Conservation (phyloP, 1,140 invertebrate species). For the Solenopsis invicta region DNA sequence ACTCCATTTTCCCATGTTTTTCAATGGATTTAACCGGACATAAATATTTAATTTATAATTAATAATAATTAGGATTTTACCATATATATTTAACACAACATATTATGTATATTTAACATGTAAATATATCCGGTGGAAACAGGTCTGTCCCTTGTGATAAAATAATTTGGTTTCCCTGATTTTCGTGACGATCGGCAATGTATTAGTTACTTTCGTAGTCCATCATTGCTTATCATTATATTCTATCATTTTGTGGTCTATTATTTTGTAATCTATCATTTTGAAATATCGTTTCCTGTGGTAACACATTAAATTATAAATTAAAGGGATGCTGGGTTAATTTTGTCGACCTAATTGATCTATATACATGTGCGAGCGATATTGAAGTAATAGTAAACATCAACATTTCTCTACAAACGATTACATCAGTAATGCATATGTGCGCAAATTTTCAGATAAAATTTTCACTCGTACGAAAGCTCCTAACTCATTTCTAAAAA, state of each 20-base stretch:
- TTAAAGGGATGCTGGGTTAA: too few relatives aligned
- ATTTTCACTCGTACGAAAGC: too few relatives aligned
- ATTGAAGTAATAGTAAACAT: too few relatives aligned
- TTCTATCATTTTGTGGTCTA: not conserved
- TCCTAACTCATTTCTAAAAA: too few relatives aligned
- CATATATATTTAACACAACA: too few relatives aligned
- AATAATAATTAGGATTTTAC: too few relatives aligned
- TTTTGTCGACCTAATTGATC: too few relatives aligned
- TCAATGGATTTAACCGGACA: not conserved
- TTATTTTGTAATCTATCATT: not conserved
- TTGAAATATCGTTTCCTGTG: not conserved
- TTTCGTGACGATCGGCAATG: not conserved
- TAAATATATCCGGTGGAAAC: not conserved
- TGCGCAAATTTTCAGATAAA: too few relatives aligned
- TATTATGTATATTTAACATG: too few relatives aligned
- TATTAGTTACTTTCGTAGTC: not conserved
- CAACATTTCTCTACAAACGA: too few relatives aligned
- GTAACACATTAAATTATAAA: not conserved
- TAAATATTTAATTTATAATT: constrained; percentile 9
- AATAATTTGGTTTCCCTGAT: not conserved
- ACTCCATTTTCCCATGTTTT: not conserved
- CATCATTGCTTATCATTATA: not conserved
- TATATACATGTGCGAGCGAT: too few relatives aligned
- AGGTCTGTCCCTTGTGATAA: not conserved
- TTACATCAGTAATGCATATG: too few relatives aligned